phyloP scores from a whole-genome alignment of 2,797 vertebrate genomes.

The Jordanella pulchra region DNA sequence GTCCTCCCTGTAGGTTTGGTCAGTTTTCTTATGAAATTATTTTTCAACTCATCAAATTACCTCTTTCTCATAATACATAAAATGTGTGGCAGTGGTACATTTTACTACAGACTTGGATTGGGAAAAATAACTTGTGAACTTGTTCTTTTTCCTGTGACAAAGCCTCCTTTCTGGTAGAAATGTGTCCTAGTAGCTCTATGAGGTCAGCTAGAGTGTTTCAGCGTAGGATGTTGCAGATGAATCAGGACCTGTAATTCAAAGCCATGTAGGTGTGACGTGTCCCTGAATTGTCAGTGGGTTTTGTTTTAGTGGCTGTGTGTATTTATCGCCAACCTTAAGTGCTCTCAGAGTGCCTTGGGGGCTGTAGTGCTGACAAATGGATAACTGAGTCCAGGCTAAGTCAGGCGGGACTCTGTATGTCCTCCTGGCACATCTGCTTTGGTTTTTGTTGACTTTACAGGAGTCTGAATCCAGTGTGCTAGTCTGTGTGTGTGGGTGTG shows the following conservation, averaged over 20 bases:
- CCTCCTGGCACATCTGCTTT: constrained; percentile 22
- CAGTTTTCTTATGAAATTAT: neutral
- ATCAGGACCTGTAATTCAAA: constrained; percentile 41
- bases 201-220: constrained; percentile 12
- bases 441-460: neutral
- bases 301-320: constrained; percentile 71
- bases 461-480: neutral
- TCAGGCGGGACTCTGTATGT: constrained; percentile 52
- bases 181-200: constrained; percentile 10
- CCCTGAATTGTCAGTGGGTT: constrained; percentile 75
- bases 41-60: neutral
- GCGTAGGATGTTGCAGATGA: constrained; percentile 1
- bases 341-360: constrained; percentile 66
- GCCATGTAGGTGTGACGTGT: constrained; percentile 46
- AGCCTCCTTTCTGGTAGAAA: constrained; percentile 11
- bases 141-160: neutral
- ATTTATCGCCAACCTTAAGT: constrained; percentile 78
- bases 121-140: neutral
- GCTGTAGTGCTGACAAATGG: constrained; percentile 78
- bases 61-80: neutral
- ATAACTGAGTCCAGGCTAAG: constrained; percentile 72
- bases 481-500: neutral
- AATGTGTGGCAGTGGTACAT: neutral
- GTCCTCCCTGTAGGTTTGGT: neutral
- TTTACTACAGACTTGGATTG: neutral